Conservation (phyloP, 1,140 invertebrate species). For the Drosophila ironensis region DNA sequence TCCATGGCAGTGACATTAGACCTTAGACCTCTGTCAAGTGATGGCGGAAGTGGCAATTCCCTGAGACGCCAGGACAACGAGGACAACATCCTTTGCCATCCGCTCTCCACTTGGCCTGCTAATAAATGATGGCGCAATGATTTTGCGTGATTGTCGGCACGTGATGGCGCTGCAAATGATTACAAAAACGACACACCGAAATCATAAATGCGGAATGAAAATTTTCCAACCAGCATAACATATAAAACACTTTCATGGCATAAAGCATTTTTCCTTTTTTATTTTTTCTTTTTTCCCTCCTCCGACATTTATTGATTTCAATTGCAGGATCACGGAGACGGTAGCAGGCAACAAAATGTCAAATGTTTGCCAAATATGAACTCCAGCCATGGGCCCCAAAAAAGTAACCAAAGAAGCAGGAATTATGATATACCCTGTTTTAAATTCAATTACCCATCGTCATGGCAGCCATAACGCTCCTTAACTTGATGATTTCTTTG, state of each 20-base stretch:
- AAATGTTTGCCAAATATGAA: constrained; percentile 42
- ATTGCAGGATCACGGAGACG: constrained; percentile 28
- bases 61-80: neutral
- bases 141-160: constrained; percentile 69
- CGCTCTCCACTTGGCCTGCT: constrained; percentile 13
- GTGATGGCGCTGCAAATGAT: constrained; percentile 64
- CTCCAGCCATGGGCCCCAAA: neutral
- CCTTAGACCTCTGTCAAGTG: constrained; percentile 9
- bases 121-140: constrained; percentile 75
- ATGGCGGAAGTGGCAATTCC: constrained; percentile 30
- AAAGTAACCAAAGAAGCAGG: no score
- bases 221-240: constrained; percentile 13
- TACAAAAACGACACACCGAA: constrained; percentile 4
- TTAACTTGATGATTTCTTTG: no score
- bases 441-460: no score
- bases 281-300: no score
- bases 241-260: constrained; percentile 25
- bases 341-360: constrained; percentile 19
- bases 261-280: no score
- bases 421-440: no score
- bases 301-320: constrained; percentile 66
- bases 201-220: constrained; percentile 27
- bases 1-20: constrained; percentile 28
- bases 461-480: no score
- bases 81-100: neutral